Evolutionary conservation across 2,113 vertebrate genomes (phyloP).

Genomic region (Nansenia antarctica): DNA sequence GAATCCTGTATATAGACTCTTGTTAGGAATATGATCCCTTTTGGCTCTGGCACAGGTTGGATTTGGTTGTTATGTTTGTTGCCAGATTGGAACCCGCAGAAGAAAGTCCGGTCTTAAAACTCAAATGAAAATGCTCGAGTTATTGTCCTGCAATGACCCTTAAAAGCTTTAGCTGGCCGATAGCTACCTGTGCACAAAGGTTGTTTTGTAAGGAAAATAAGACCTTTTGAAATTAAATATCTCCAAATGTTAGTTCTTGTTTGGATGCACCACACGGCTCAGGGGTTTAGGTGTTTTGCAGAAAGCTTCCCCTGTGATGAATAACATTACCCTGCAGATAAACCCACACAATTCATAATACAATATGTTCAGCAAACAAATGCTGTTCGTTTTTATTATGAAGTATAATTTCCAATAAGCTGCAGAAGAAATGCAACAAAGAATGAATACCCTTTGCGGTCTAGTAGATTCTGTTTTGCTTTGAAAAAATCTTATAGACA

Average conservation of each 20-base stretch:
- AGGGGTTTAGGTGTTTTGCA: neutral
- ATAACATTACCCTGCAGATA: neutral
- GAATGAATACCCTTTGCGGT: neutral
- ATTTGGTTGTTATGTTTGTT: too few relatives aligned
- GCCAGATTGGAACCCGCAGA: too few relatives aligned
- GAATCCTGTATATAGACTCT: neutral
- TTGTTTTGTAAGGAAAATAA: conserved; percentile 26
- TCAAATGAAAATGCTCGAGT: neutral
- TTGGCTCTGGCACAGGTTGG: neutral
- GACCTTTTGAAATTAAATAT: neutral
- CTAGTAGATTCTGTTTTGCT: neutral
- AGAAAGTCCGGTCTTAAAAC: neutral
- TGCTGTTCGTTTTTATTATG: neutral
- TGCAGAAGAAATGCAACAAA: neutral
- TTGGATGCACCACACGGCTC: neutral
- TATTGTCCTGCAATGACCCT: neutral
- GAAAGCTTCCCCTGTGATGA: neutral
- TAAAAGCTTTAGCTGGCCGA: neutral
- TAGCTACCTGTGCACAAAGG: neutral
- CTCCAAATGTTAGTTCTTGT: neutral
- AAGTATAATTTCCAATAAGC: neutral
- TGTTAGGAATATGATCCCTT: neutral
- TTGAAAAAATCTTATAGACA: too few relatives aligned
- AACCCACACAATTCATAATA: neutral
- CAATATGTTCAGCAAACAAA: neutral